Evolutionary conservation across 2,888 invertebrate genomes (phyloP).

Genomic region (Gymnocheta viridis): DNA sequence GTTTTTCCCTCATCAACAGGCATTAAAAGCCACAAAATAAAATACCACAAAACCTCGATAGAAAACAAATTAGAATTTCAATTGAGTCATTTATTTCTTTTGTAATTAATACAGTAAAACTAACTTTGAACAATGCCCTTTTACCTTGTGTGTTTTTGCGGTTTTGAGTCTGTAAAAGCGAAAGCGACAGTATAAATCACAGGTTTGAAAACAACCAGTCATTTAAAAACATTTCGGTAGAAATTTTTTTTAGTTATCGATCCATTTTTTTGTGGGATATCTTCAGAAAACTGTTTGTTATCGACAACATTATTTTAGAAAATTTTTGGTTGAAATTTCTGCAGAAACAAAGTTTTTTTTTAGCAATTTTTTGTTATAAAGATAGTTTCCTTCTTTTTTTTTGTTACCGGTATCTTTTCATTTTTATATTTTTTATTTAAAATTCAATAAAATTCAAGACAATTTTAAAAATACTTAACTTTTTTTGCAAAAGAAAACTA

Average conservation of each 20-base stretch:
- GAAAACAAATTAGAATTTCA: slow-evolving; percentile 64
- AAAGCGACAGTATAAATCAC: background rate
- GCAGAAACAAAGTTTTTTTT: background rate
- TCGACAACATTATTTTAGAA: background rate
- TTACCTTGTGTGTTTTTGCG: background rate
- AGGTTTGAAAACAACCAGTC: background rate
- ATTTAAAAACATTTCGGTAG: too few relatives aligned
- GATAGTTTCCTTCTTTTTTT: too few relatives aligned
- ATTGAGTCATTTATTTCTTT: slow-evolving; percentile 43
- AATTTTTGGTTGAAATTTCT: too few relatives aligned
- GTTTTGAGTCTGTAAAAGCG: background rate
- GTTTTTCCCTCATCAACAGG: slow-evolving; percentile 13
- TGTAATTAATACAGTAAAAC: slow-evolving; percentile 15
- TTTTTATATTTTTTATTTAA: too few relatives aligned
- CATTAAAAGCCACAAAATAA: slow-evolving; percentile 59
- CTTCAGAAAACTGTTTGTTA: background rate
- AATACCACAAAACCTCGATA: slow-evolving; percentile 26
- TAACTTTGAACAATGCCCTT: background rate
- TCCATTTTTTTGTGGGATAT: background rate
- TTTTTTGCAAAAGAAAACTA: too few relatives aligned
- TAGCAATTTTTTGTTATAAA: too few relatives aligned
- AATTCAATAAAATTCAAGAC: too few relatives aligned
- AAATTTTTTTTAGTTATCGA: background rate
- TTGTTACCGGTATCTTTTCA: too few relatives aligned
- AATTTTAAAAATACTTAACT: too few relatives aligned